Evolutionary conservation across 1,140 invertebrate species (phyloP), one percentile per base, ranked within the genome.

Genomic region (Brachionus rotundiformis): DNA sequence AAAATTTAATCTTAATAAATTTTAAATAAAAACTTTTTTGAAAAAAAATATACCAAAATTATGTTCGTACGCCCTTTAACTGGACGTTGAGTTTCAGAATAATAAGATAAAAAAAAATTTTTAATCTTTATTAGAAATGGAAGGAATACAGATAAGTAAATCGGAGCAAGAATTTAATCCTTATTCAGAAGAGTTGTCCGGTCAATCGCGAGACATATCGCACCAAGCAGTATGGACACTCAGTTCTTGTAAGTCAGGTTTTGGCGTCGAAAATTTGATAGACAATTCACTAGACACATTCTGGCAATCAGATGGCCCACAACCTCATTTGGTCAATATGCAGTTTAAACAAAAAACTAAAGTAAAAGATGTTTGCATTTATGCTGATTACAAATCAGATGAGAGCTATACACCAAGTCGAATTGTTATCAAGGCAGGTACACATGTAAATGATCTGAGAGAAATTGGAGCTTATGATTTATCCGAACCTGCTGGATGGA

Each of bases 301-400:
- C 87, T 99, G 97, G 97, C 97, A 99, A 86, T 98, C 96, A 0
- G 97, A 99, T 89, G 97, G 97, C 0, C 95, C 97, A 84, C 90
- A 98, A 82, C 97, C 97, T 5, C 97, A 99, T 89, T 89, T 98
- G 83, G 94, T 99, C 0, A 99, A 98, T 86, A 96, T 99, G 83
- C 95, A 98, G 85, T 99, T 99, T 87, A 92, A 94, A 83, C 91
- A 93, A 84, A 98, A 98, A 89, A 99, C 94, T 1, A 95, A 94
- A 41, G 93, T 99, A 16, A 92, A 93, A 82, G 94, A 98, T 88
- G 93, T 99, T 81, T 96, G 94, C 86, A 93, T 99, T 79, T 98
- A 98, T 86, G 95, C 95, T 0, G 96, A 99, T 88, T 98, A 95
- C 86, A 98, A 98, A 88, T 87, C 96, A 13, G 97, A 99, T 90